Base-by-base conservation (phyloP, 2,888 invertebrate genomes). In the Tanytarsus gracilentus region DNA sequence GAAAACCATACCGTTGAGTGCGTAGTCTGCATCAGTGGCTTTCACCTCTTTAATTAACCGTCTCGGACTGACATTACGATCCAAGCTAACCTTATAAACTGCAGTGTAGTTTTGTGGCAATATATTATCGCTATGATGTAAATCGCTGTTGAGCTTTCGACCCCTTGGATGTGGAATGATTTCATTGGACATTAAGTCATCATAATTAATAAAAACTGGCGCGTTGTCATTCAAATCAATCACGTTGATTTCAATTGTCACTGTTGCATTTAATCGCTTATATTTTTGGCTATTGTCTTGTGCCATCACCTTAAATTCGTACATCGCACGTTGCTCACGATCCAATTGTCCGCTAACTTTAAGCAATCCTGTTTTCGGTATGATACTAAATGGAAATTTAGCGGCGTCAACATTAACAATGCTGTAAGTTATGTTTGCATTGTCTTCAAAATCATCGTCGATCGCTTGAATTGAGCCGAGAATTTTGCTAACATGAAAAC, bases 11-110 rank as follows among this genome's bases (percentile, higher is more conserved):
- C 91, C 91, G 68, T 91, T 90, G 1, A 88, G 87, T 44, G 82
- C 74, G 65, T 88, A 88, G 70, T 93, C 92, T 11, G 86, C 83
- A 72, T 93, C 92, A 64, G 90, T 89, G 1, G 92, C 92, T 63
- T 80, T 83, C 2, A 92, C 81, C 71, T 82, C 82, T 0, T 84
- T 81, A 0, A 92, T 84, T 48, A 82, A 76, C 36, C 84, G 83
- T 8, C 91, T 90, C 0, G 86, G 77, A 3, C 84, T 82, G 11
- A 82, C 79, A 68, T 88, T 86, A 69, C 91, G 87, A 63, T 83
- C 79, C 16, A 89, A 75, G 9, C 82, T 82, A 0, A 87, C 83
- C 66, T 84, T 84, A 66, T 90, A 93, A 0, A 90, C 78, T 0
- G 90, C 88, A 36, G 86, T 72, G 70, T 67, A 29, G 50, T 63